phyloP scores from a whole-genome alignment of 2,113 vertebrate genomes.

The Diglossa brunneiventris region DNA sequence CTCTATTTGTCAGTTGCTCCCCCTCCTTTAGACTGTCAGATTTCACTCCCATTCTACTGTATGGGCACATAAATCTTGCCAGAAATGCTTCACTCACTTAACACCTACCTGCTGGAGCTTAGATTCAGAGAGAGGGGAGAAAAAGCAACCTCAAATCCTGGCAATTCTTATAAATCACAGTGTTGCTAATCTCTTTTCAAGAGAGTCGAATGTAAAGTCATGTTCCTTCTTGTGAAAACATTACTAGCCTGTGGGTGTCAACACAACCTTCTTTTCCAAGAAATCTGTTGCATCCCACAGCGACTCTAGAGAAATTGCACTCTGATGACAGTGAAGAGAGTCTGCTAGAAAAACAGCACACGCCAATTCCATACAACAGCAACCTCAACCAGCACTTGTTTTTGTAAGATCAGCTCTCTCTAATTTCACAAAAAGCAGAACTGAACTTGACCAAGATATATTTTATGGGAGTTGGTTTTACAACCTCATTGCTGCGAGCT shows the following conservation, averaged over 20 bases:
- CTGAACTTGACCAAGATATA: constrained; percentile 12
- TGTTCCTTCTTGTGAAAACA: constrained; percentile 72
- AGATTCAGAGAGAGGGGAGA: background rate
- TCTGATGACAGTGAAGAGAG: constrained; percentile 65
- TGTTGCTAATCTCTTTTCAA: constrained; percentile 68
- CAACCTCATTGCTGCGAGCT: background rate
- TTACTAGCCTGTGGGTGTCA: constrained; percentile 73
- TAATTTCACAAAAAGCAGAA: constrained; percentile 37
- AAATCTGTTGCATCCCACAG: constrained; percentile 72
- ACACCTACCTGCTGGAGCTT: constrained; percentile 63
- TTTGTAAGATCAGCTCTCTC: constrained; percentile 43
- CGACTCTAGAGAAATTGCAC: constrained; percentile 59
- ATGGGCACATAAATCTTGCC: constrained; percentile 53
- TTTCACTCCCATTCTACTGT: constrained; percentile 56
- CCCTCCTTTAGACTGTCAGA: constrained; percentile 48
- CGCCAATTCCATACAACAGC: constrained; percentile 18
- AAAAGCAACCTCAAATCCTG: constrained; percentile 40
- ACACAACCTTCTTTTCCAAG: constrained; percentile 70
- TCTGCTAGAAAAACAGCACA: constrained; percentile 61
- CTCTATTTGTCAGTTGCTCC: constrained; percentile 40
- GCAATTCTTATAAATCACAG: constrained; percentile 62
- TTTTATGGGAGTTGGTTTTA: background rate
- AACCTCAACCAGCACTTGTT: constrained; percentile 50
- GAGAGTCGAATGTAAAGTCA: constrained; percentile 70
- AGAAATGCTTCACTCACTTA: constrained; percentile 63